Conservation (phyloP, 2,888 invertebrate genomes). For the Rhabditophanes sp. region DNA sequence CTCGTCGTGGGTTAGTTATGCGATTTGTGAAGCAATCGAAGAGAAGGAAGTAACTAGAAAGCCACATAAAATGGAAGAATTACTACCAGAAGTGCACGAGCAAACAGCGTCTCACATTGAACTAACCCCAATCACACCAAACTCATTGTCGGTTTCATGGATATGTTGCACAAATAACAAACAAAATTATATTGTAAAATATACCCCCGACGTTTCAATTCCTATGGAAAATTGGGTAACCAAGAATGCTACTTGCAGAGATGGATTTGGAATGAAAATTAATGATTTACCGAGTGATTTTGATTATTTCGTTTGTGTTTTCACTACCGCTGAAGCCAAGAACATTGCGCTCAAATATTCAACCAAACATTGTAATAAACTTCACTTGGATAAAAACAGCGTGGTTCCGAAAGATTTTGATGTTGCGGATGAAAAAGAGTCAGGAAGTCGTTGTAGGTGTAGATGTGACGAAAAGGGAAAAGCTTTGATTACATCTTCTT, state of each 20-base stretch:
- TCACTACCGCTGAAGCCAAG: conserved; percentile 14
- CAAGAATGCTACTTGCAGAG: conserved; percentile 20
- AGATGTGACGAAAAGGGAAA: conserved; percentile 24
- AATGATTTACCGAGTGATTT: conserved; percentile 21
- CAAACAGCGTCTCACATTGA: conserved; percentile 34
- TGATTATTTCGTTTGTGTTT: conserved; percentile 32
- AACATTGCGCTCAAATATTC: conserved; percentile 15
- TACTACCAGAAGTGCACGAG: conserved; percentile 9
- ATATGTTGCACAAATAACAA: conserved; percentile 38
- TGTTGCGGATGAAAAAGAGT: conserved; percentile 8
- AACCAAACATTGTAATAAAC: conserved; percentile 1
- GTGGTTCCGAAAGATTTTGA: conserved; percentile 19
- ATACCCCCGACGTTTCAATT: conserved; percentile 23
- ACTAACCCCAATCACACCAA: conserved; percentile 23
- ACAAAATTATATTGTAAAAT: conserved; percentile 33
- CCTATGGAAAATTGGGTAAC: conserved; percentile 25
- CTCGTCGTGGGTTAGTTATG: conserved; percentile 28
- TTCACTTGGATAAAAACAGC: conserved; percentile 15
- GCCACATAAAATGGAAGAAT: neutral
- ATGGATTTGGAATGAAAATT: conserved; percentile 21
- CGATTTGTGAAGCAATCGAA: conserved; percentile 24
- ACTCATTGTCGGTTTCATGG: conserved; percentile 31
- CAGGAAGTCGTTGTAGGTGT: conserved; percentile 22
- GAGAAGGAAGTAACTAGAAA: conserved; percentile 13
- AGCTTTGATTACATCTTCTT: conserved; percentile 22